Evolutionary conservation across 2,888 invertebrate species (phyloP).

Genomic region (Molanna angustata): DNA sequence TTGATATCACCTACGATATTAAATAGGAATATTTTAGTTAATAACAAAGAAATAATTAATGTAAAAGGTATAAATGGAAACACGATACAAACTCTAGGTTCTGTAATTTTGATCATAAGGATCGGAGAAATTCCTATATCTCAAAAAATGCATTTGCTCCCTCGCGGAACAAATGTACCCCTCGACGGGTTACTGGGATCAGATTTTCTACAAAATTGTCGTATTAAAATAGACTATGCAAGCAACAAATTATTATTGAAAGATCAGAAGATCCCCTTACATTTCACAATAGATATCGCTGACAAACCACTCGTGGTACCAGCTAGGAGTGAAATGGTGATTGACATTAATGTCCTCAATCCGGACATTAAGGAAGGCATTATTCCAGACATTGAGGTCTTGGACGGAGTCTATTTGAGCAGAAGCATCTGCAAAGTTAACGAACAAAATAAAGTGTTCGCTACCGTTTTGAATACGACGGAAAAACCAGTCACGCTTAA

Average conservation of each 20-base stretch:
- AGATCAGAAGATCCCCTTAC: neutral
- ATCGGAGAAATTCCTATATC: neutral
- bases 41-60: neutral
- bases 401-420: constrained; percentile 5
- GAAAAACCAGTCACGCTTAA: neutral
- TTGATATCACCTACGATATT: neutral
- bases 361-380: constrained; percentile 8
- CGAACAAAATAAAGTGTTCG: neutral
- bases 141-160: neutral
- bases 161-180: neutral
- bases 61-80: neutral
- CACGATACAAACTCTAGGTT: neutral
- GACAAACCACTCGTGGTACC: neutral
- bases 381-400: constrained; percentile 5
- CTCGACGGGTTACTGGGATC: constrained; percentile 3
- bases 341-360: constrained; percentile 8
- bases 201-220: neutral
- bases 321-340: constrained; percentile 5
- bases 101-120: neutral
- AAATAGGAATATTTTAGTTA: neutral
- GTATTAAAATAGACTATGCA: neutral
- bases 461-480: constrained; percentile 5
- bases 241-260: neutral
- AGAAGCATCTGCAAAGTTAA: constrained; percentile 5
- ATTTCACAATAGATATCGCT: neutral